phyloP scores from a whole-genome alignment of 2,888 invertebrate species.

The Hirudinaria manillensis region DNA sequence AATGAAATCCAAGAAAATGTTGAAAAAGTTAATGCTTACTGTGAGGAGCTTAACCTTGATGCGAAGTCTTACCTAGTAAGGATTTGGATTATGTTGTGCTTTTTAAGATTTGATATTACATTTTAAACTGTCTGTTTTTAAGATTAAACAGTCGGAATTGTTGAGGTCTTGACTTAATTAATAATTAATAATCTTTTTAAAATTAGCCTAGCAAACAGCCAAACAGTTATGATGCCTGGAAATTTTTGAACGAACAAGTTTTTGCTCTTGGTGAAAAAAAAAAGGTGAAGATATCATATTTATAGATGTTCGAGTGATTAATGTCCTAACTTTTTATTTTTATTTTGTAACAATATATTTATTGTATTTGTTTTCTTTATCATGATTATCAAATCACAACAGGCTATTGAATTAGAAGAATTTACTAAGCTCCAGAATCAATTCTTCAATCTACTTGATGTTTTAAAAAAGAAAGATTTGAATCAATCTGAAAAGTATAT shows the following conservation, averaged over 20 bases:
- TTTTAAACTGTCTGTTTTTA: not conserved
- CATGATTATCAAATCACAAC: too few relatives aligned
- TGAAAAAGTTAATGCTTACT: not conserved
- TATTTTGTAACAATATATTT: not conserved
- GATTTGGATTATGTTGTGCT: not conserved
- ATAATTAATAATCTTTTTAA: too few relatives aligned
- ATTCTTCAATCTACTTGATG: not conserved
- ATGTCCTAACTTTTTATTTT: not conserved
- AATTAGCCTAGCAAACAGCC: not conserved
- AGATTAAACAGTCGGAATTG: too few relatives aligned
- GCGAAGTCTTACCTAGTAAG: not conserved
- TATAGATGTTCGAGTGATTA: too few relatives aligned
- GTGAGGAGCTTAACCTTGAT: not conserved
- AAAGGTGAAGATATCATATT: not conserved
- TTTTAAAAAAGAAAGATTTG: constrained; percentile 1
- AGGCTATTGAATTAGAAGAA: not conserved
- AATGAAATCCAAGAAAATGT: not conserved
- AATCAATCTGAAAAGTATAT: not conserved
- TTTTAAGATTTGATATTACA: not conserved
- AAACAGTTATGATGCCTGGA: not conserved
- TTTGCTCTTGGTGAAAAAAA: not conserved
- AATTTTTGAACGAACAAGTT: not conserved
- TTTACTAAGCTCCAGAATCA: not conserved
- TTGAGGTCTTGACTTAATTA: too few relatives aligned
- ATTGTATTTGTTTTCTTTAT: not conserved